A percentile compares a stretch with the other conserved stretches of the same genome.
These are phyloP conservation scores for Allygus modestus DNA, from an alignment of 2,888 invertebrate species.

Conservation along the genomic window DNA sequence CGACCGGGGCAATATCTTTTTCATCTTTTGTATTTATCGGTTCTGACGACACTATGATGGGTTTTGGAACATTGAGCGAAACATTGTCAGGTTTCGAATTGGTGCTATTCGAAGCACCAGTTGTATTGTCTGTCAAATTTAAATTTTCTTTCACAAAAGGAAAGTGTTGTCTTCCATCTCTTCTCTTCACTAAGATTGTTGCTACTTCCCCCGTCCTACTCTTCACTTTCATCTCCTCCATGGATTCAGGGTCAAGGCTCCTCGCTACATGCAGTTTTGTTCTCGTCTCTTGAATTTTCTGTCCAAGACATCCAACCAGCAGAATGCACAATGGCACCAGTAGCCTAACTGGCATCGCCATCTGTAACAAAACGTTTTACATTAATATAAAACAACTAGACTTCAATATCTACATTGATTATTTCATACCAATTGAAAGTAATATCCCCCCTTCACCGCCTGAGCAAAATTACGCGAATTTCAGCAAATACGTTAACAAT, in stretches of 20 bases:
- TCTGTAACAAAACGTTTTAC: constrained; percentile 67
- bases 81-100: not conserved
- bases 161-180: constrained; percentile 72
- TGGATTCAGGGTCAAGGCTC: constrained; percentile 86
- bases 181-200: constrained; percentile 86
- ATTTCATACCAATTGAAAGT: too few relatives aligned
- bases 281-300: constrained; percentile 69
- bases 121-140: constrained; percentile 6
- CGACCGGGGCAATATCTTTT: constrained; percentile 31
- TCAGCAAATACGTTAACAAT: too few relatives aligned
- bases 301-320: constrained; percentile 42
- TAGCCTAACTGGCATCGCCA: constrained; percentile 65
- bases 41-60: constrained; percentile 42
- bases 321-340: constrained; percentile 55
- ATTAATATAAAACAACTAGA: too few relatives aligned
- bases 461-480: too few relatives aligned
- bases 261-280: constrained; percentile 74
- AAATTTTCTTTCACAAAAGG: constrained; percentile 45
- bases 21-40: constrained; percentile 57
- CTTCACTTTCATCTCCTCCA: constrained; percentile 86
- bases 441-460: too few relatives aligned
- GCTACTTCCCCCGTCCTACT: constrained; percentile 87
- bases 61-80: constrained; percentile 47
- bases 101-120: not conserved
- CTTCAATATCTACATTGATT: too few relatives aligned